Evolutionary conservation across 2,113 vertebrate genomes (phyloP), one percentile per base, ranked within the genome.

Genomic region (Pogonocichla stellata): DNA sequence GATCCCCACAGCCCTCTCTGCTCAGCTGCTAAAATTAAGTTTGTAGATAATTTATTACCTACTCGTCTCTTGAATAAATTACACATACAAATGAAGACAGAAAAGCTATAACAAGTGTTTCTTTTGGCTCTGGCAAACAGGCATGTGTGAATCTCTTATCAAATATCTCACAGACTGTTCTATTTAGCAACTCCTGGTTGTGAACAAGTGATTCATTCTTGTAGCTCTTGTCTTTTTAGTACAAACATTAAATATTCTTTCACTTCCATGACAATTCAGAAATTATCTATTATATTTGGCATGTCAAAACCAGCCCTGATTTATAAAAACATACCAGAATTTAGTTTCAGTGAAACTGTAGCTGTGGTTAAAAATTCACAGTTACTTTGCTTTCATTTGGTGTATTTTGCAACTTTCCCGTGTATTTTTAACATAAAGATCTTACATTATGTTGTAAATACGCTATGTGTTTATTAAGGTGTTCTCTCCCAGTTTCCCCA

Each of bases 51-150:
- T 96, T 95, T 95, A 94, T 91, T 78, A 61, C 84, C 82, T 86
- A 6, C 93, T 94, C 89, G 75, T 95, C 93, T 96, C 69, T 54
- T 95, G 92, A 97, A 96, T 95, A 95, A 96, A 96, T 94, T 93
- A 89, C 75, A 88, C 26, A 19, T 91, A 96, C 62, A 96, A 95
- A 96, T 65, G 73, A 92, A 94, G 80, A 36, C 66, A 86, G 78
- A 77, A 70, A 66, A 91, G 87, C 71, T 95, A 0, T 77, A 93
- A 40, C 90, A 88, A 95, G 94, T 78, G 53, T 95, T 94, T 74
- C 81, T 96, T 94, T 96, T 92, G 90, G 80, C 92, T 93, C 85
- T 81, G 92, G 91, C 69, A 95, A 92, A 93, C 64, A 93, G 64
- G 51, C 74, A 78, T 61, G 71, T 93, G 92, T 92, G 90, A 95